A percentile compares a stretch with the other conserved stretches of the same genome.
These are phyloP conservation scores for Empis stercorea DNA, from an alignment of 2,888 invertebrate genomes.

Conservation along the genomic window DNA sequence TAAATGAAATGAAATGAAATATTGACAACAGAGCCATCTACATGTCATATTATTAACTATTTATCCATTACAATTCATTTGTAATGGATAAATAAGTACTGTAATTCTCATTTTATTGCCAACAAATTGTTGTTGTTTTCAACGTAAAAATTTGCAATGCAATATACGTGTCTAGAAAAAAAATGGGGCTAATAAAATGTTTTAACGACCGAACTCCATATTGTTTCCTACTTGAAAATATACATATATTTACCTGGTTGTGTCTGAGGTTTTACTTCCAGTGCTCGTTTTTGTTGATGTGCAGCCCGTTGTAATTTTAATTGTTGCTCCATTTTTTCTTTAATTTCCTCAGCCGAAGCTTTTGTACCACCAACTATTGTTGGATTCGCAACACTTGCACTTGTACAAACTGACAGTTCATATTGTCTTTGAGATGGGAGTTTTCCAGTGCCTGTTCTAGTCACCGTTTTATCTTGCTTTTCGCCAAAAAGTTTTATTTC, in stretches of 20 bases:
- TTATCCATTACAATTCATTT: too few relatives aligned
- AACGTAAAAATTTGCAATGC: too few relatives aligned
- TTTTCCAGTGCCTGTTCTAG: conserved; percentile 61
- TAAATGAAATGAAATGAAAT: too few relatives aligned
- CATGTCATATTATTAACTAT: too few relatives aligned
- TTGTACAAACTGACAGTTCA: conserved; percentile 12
- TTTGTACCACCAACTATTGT: conserved; percentile 27
- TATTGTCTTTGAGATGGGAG: conserved; percentile 35
- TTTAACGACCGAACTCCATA: too few relatives aligned
- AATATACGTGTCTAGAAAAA: too few relatives aligned
- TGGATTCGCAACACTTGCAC: conserved; percentile 20
- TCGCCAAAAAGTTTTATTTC: conserved; percentile 90
- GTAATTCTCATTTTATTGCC: too few relatives aligned
- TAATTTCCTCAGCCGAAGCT: conserved; percentile 59
- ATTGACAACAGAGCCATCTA: too few relatives aligned
- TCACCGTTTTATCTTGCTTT: conserved; percentile 60
- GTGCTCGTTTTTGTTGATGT: conserved; percentile 73
- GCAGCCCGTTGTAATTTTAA: conserved; percentile 76
- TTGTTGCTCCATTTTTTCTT: conserved; percentile 86
- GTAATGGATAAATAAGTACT: too few relatives aligned
- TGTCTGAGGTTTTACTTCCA: conserved; percentile 44
- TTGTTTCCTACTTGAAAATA: background rate
- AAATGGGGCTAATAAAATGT: too few relatives aligned
- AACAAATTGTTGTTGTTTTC: too few relatives aligned
- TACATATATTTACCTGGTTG: conserved; percentile 24